phyloP scores from a whole-genome alignment of 2,797 vertebrate genomes.

The Iguana delicatissima region DNA sequence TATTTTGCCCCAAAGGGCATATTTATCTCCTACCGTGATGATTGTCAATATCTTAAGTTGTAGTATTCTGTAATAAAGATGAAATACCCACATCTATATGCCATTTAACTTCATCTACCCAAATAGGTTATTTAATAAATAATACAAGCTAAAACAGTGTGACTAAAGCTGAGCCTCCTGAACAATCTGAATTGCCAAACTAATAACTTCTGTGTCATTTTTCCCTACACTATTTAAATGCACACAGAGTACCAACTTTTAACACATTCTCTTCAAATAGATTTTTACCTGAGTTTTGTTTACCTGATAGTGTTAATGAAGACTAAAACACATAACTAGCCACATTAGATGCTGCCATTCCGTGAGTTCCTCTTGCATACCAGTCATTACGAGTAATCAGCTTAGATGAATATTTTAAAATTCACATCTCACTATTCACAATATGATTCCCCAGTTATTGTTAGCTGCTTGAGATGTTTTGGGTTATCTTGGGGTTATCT shows the following conservation, averaged over 20 bases:
- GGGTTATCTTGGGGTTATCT: background rate
- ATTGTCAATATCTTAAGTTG: background rate
- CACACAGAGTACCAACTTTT: background rate
- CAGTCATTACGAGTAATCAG: background rate
- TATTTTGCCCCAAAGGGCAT: background rate
- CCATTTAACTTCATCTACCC: background rate
- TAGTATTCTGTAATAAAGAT: background rate
- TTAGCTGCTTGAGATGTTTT: background rate
- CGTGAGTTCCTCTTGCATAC: background rate
- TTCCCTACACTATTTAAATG: background rate
- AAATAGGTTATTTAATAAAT: slow-evolving; percentile 6
- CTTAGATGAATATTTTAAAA: background rate
- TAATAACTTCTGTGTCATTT: background rate
- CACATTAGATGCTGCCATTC: background rate
- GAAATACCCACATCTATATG: background rate
- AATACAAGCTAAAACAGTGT: background rate
- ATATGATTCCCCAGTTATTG: background rate
- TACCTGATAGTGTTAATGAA: background rate
- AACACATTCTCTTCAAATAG: background rate
- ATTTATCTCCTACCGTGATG: background rate
- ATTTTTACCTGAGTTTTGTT: background rate
- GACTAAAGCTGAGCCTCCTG: background rate
- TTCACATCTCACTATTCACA: background rate
- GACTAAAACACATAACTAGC: background rate
- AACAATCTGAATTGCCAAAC: background rate